A percentile compares a stretch with the other conserved stretches of the same genome.
Evolutionary conservation across 2,888 invertebrate species (phyloP).

Genomic region (Caenorhabditis afra): DNA sequence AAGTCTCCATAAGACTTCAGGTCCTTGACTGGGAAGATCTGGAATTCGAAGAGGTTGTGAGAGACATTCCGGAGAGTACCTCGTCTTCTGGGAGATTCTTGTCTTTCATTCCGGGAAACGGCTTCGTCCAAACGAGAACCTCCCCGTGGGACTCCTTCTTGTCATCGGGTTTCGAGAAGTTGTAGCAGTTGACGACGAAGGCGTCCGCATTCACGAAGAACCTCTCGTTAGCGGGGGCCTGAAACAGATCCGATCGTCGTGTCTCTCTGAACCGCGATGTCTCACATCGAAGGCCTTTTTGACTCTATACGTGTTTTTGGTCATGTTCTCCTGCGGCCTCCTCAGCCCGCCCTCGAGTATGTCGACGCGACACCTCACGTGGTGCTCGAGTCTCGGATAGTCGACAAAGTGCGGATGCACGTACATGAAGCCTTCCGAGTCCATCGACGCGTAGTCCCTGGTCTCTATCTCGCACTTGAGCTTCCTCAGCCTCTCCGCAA

Average conservation of each 20-base stretch:
- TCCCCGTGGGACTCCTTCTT: not conserved
- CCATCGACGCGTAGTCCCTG: slow-evolving; percentile 56
- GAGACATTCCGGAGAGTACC: slow-evolving; percentile 3
- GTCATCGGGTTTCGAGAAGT: slow-evolving; percentile 30
- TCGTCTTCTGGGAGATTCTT: slow-evolving; percentile 45
- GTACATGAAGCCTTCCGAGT: slow-evolving; percentile 55
- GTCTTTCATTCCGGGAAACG: slow-evolving; percentile 63
- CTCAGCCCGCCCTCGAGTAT: slow-evolving; percentile 67
- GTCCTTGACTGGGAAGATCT: slow-evolving; percentile 44
- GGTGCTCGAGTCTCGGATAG: slow-evolving; percentile 39
- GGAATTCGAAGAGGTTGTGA: slow-evolving; percentile 1
- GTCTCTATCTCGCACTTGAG: slow-evolving; percentile 55
- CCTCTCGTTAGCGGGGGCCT: slow-evolving; percentile 54
- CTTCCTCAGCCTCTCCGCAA: slow-evolving; percentile 51
- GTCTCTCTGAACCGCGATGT: no score
- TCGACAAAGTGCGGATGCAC: slow-evolving; percentile 50
- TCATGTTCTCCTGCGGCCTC: slow-evolving; percentile 28
- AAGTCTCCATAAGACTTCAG: slow-evolving; percentile 34
- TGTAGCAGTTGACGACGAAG: slow-evolving; percentile 59
- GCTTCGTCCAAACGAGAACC: slow-evolving; percentile 52
- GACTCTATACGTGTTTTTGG: slow-evolving; percentile 32
- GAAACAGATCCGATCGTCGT: not conserved
- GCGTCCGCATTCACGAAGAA: slow-evolving; percentile 64
- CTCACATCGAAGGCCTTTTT: slow-evolving; percentile 39
- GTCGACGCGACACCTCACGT: slow-evolving; percentile 42